Evolutionary conservation across 92 coral and sea anemone genomes (phyloP), one percentile per base, ranked within the genome.

Genomic region (Pocillopora grandis): DNA sequence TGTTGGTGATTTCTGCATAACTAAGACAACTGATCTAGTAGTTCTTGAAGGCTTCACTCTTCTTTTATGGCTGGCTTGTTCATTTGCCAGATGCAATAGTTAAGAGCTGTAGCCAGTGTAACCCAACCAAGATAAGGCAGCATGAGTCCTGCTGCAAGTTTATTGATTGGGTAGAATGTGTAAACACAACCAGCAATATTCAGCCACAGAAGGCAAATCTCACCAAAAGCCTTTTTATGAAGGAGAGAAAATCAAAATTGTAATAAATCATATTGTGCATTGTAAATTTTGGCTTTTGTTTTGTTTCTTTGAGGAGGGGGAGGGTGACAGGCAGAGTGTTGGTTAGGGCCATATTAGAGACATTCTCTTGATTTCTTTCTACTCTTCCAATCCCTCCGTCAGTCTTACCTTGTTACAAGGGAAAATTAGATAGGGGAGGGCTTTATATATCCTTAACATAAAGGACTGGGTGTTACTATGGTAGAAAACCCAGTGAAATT

Each of bases 121-220:
- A 90, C 91, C 94, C 94, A 90, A 48, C 91, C 91, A 48, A 90
- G 83, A 78, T 90, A 90, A 18, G 94, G 94, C 20, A 90, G 56
- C 89, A 90, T 61, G 1, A 90, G 84, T 19, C 94, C 94, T 58
- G 94, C 94, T 27, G 94, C 94, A 60, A 68, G 76, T 71, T 69
- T 90, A 78, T 89, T 90, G 86, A 90, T 80, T 62, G 94, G 94
- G 52, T 66, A 90, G 75, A 90, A 90, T 13, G 91, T 88, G 77
- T 90, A 90, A 63, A 90, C 72, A 73, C 94, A 90, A 11, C 91
- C 94, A 5, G 89, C 91, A 11, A 90, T 86, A 21, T 72, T 81
- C 19, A 77, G 74, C 94, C 94, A 90, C 64, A 90, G 49, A 62
- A 87, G 65, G 14, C 80, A 66, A 52, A 90, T 90, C 77, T 90